phyloP scores from a whole-genome alignment of 2,888 invertebrate species.

The Pimpla rufipes region DNA sequence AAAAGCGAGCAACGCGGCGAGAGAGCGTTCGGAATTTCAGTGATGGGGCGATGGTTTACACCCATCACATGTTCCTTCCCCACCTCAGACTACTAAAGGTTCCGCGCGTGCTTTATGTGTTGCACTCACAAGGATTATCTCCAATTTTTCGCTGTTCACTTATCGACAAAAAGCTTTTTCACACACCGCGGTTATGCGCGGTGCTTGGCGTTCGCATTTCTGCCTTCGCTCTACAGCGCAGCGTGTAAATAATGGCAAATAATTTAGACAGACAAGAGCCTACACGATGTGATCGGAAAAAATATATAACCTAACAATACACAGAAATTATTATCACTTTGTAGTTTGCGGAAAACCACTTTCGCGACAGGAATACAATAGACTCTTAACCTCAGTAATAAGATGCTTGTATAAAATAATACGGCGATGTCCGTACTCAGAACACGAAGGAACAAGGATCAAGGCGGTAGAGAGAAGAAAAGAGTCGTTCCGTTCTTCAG shows the following conservation, averaged over 20 bases:
- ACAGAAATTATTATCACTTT: background rate
- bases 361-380: background rate
- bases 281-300: background rate
- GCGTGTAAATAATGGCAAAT: background rate
- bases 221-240: background rate
- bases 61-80: background rate
- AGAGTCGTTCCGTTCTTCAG: background rate
- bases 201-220: background rate
- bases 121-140: slow-evolving; percentile 16
- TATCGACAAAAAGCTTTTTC: slow-evolving; percentile 17
- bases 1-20: background rate
- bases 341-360: background rate
- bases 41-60: slow-evolving; percentile 18
- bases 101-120: slow-evolving; percentile 13
- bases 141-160: slow-evolving; percentile 9
- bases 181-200: no score
- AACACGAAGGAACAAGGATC: background rate
- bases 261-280: background rate
- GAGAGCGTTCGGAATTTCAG: slow-evolving; percentile 10
- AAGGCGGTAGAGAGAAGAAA: background rate
- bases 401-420: background rate
- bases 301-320: background rate
- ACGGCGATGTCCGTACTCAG: background rate
- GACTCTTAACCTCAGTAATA: background rate
- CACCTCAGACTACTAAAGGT: background rate